These are phyloP conservation scores for Brachirus orientalis DNA, from an alignment of 2,113 vertebrate species.

Conservation along the genomic window DNA sequence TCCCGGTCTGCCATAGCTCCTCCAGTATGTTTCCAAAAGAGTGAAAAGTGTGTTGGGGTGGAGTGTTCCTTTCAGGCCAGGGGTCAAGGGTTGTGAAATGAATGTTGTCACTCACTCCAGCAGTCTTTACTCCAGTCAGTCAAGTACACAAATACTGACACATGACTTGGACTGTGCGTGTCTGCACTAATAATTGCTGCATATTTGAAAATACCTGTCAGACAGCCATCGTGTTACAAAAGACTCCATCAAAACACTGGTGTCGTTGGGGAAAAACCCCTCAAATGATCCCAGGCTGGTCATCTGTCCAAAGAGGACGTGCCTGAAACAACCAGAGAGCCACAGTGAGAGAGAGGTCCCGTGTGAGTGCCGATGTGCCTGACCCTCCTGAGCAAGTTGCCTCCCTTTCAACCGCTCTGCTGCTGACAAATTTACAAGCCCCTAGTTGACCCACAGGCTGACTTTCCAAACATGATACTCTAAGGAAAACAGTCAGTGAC, in stretches of 20 bases:
- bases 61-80: constrained; percentile 40
- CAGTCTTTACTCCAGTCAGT: too few species aligned
- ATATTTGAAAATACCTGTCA: constrained; percentile 19
- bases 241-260: constrained; percentile 29
- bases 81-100: constrained; percentile 39
- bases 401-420: constrained; percentile 83
- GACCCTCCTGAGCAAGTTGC: constrained; percentile 66
- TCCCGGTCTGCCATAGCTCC: background rate
- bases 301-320: constrained; percentile 76
- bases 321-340: constrained; percentile 86
- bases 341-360: constrained; percentile 81
- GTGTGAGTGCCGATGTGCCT: constrained; percentile 57
- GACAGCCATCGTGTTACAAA: constrained; percentile 7
- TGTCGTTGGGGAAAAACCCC: constrained; percentile 21
- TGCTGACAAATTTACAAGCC: constrained; percentile 83
- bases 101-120: constrained; percentile 19
- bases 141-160: constrained; percentile 4
- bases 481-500: constrained; percentile 67
- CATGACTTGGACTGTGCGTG: background rate
- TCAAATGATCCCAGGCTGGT: constrained; percentile 47
- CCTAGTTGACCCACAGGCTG: constrained; percentile 54
- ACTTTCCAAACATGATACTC: constrained; percentile 74
- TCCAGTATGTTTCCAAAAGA: constrained; percentile 24
- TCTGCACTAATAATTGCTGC: constrained; percentile 3
- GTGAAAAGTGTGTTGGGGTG: constrained; percentile 21